Evolutionary conservation across 2,888 invertebrate genomes (phyloP), one percentile per base, ranked within the genome.

Genomic region (Toxonevra muliebris): DNA sequence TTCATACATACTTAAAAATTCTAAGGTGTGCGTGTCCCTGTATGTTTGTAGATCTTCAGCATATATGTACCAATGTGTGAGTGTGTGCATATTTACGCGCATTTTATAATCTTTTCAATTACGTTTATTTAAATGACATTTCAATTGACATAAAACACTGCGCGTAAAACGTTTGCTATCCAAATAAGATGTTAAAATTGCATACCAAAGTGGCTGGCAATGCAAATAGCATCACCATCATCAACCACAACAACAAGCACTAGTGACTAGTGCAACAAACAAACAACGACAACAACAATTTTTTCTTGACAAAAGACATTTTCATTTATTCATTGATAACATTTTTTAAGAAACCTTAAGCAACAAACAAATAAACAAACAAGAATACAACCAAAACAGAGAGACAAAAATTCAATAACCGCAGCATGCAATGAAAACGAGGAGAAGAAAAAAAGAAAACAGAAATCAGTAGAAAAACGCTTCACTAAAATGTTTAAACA

Each of bases 301-400:
- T 76, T 68, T 64, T 74, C 73, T 75, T 74, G 76, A 77, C 80
- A 76, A 79, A 78, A 77, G 76, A 78, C 79, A 80, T 80, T 80
- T 82, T 78, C 77, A 81, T 80, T 78, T 80, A 77, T 79, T 80
- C 78, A 79, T 79, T 80, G 80, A 80, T 79, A 76, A 80, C 80
- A 77, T 74, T 74, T 66, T 70, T 30, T 30, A 4, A n/a, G n/a
- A n/a, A 53, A 65, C 20, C 67, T 69, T 72, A 71, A 72, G 69
- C 66, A 73, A 68, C 48, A 71, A 64, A 68, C 55, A 67, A 58
- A 30, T 30, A 30, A 30, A 30, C 30, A 30, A 30, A 30, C 30
- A 30, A 30, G 30, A 30, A 54, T 17, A 62, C 64, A 61, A 17
- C n/a, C 45, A 9, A 7, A 30, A 30, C 30, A 30, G 30, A 30